phyloP scores from a whole-genome alignment of 2,888 invertebrate genomes.

The Agonopterix subpropinquella region DNA sequence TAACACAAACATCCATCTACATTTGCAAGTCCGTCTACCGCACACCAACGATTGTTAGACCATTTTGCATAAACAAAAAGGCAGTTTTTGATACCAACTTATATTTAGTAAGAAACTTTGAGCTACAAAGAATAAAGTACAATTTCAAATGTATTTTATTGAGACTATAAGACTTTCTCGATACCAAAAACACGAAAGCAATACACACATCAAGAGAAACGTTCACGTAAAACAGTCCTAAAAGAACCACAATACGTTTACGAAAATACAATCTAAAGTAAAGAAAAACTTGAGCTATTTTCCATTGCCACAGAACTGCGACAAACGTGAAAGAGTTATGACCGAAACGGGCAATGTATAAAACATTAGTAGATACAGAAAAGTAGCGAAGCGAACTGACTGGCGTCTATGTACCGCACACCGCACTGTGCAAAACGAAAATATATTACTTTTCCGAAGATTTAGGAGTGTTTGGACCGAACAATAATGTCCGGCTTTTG shows the following conservation, averaged over 20 bases:
- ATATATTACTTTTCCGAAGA: conserved; percentile 77
- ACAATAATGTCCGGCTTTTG: conserved; percentile 78
- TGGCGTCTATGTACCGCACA: conserved; percentile 58
- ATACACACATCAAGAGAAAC: conserved; percentile 28
- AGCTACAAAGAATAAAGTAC: no score
- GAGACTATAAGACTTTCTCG: no score
- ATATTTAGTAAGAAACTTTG: no score
- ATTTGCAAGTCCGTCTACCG: conserved; percentile 51
- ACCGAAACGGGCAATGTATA: conserved; percentile 56
- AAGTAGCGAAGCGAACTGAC: conserved; percentile 59
- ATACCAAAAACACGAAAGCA: neutral
- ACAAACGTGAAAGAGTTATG: conserved; percentile 28
- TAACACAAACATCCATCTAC: conserved; percentile 42
- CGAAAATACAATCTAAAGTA: conserved; percentile 43
- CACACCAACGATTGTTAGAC: conserved; percentile 21
- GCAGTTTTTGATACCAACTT: neutral
- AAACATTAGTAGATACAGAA: conserved; percentile 69
- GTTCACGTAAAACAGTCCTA: conserved; percentile 44
- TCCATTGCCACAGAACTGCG: conserved; percentile 33
- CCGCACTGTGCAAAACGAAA: conserved; percentile 75
- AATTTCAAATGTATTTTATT: no score
- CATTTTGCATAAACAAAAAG: neutral
- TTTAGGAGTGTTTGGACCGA: conserved; percentile 77
- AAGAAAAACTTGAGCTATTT: conserved; percentile 41
- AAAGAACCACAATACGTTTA: conserved; percentile 41